These are phyloP conservation scores for Metacarcinus magister DNA, from an alignment of 2,888 invertebrate species.

Conservation along the genomic window DNA sequence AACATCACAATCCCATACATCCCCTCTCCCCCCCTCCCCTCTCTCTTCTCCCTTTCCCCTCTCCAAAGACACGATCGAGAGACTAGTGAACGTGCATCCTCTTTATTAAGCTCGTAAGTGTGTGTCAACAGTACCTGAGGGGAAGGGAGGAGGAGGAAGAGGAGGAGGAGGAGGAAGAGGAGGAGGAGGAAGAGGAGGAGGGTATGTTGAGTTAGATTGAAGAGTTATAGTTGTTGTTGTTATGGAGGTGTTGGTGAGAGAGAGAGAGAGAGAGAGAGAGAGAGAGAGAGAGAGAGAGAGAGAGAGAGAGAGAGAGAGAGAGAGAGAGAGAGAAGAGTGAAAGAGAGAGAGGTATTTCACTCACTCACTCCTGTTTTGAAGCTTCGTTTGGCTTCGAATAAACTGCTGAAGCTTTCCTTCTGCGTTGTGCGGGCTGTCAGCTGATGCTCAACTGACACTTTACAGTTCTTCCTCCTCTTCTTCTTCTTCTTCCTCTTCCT, in stretches of 20 bases:
- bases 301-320: background rate
- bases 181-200: background rate
- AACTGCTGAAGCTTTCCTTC: background rate
- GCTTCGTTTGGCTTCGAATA: background rate
- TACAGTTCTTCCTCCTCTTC: background rate
- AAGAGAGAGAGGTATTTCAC: background rate
- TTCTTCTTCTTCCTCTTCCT: background rate
- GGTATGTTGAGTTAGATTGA: too few species aligned
- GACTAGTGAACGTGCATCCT: too few species aligned
- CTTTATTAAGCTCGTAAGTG: background rate
- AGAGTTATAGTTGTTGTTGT: too few species aligned
- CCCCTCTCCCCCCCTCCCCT: background rate
- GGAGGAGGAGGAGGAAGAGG: background rate
- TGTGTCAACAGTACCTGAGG: background rate
- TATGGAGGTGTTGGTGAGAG: background rate
- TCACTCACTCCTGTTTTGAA: background rate
- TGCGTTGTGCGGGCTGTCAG: background rate
- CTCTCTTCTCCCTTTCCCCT: background rate
- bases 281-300: conserved; percentile 58
- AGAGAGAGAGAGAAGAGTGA: background rate
- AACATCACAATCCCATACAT: background rate
- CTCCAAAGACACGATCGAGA: too few species aligned
- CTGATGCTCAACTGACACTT: background rate
- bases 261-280: conserved; percentile 54
- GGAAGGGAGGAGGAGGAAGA: background rate